These are phyloP conservation scores for Synanthedon myopaeformis DNA, from an alignment of 2,888 invertebrate species.

Conservation along the genomic window DNA sequence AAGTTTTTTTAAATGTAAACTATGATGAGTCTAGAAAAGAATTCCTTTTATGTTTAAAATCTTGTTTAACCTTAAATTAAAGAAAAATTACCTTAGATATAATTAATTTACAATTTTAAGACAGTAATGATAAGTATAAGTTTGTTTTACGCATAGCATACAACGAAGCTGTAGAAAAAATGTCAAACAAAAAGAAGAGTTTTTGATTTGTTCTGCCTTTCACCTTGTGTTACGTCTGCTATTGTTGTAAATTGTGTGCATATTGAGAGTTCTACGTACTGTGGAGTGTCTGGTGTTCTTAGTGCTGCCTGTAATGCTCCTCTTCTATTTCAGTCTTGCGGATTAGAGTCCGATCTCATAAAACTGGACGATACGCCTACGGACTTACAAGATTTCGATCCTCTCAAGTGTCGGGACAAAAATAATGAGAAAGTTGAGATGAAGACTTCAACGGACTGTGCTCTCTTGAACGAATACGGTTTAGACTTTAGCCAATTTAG, in stretches of 20 bases:
- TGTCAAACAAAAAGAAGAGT: too few species aligned
- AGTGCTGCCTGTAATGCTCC: slow-evolving; percentile 20
- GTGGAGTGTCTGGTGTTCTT: not conserved
- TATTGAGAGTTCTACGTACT: not conserved
- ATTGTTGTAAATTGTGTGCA: not conserved
- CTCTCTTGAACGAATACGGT: slow-evolving; percentile 79
- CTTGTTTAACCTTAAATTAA: too few species aligned
- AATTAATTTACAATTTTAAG: not conserved
- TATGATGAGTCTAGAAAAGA: too few species aligned
- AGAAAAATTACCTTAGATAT: too few species aligned
- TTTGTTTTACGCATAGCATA: too few species aligned
- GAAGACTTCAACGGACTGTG: slow-evolving; percentile 67
- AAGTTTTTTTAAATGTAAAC: too few species aligned
- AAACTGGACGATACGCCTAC: slow-evolving; percentile 58
- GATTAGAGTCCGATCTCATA: slow-evolving; percentile 57
- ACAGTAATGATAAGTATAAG: not conserved
- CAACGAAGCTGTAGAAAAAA: too few species aligned
- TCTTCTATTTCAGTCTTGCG: slow-evolving; percentile 60
- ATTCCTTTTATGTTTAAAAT: too few species aligned
- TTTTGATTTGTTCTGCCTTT: not conserved
- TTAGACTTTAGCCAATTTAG: slow-evolving; percentile 73
- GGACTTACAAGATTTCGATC: slow-evolving; percentile 57
- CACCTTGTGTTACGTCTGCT: not conserved
- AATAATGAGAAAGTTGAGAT: slow-evolving; percentile 40
- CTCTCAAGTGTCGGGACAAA: slow-evolving; percentile 47